Percentiles rank a stretch among this genome's conserved stretches.
Conservation (phyloP, 2,113 vertebrate species). For the Alouatta palliata region DNA sequence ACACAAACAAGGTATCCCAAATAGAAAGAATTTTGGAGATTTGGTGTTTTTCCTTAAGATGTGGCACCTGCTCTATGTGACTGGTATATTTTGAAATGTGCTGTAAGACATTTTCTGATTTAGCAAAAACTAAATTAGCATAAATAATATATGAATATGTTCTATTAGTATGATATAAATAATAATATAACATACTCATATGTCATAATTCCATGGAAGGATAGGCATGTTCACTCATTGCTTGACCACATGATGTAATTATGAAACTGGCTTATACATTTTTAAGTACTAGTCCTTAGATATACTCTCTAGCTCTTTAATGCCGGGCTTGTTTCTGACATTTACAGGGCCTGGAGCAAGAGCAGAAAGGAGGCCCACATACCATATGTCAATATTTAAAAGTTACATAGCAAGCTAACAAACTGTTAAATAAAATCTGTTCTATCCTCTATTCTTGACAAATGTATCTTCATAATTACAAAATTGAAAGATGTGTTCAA, state of each 20-base stretch:
- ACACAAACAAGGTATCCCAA: background rate
- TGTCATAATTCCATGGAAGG: background rate
- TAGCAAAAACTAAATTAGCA: background rate
- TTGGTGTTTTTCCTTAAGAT: background rate
- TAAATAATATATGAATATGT: background rate
- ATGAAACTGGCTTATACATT: background rate
- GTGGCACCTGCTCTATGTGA: background rate
- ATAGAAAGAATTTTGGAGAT: background rate
- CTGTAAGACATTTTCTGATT: background rate
- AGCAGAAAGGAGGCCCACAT: slow-evolving; percentile 10
- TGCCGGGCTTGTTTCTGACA: background rate
- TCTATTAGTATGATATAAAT: background rate
- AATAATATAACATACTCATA: background rate
- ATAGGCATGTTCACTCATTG: rapidly evolving
- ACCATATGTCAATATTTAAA: slow-evolving; percentile 40
- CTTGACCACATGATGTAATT: background rate
- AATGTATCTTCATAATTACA: slow-evolving; percentile 41
- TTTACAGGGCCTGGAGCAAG: background rate
- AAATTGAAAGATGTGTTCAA: slow-evolving; percentile 43
- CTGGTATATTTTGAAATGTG: background rate
- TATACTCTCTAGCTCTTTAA: background rate
- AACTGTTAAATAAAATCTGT: slow-evolving; percentile 52
- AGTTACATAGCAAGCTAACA: slow-evolving; percentile 27
- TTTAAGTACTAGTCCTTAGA: background rate
- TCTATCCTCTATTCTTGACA: slow-evolving; percentile 44